Evolutionary conservation across 2,797 vertebrate genomes (phyloP).

Genomic region (Chrosomus eos): DNA sequence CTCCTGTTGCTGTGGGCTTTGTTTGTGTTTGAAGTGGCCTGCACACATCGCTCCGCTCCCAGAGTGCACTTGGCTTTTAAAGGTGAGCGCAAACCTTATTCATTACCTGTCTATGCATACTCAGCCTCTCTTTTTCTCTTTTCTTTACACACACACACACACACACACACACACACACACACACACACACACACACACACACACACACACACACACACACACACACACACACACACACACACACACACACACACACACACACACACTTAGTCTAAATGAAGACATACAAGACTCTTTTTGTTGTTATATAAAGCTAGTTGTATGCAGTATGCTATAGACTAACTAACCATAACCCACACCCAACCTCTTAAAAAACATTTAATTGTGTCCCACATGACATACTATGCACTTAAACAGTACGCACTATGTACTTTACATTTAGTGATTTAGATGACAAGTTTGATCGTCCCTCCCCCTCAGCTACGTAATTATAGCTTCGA

Average conservation of each 20-base stretch:
- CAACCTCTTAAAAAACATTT: background rate
- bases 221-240: conserved; percentile 32
- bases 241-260: conserved; percentile 8
- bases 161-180: conserved; percentile 35
- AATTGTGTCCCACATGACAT: conserved; percentile 4
- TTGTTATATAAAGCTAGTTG: conserved; percentile 14
- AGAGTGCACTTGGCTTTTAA: conserved; percentile 81
- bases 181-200: conserved; percentile 28
- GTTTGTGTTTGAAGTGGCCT: conserved; percentile 74
- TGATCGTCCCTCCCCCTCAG: background rate
- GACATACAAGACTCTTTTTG: background rate
- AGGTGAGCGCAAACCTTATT: conserved; percentile 71
- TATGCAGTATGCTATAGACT: background rate
- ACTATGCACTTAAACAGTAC: background rate
- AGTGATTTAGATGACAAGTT: background rate
- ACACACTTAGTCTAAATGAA: conserved; percentile 9
- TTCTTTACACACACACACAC: conserved; percentile 42
- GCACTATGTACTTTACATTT: background rate
- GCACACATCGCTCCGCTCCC: conserved; percentile 76
- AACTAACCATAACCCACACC: conserved; percentile 21
- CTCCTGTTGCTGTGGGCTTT: conserved; percentile 74
- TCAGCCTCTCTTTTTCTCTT: conserved; percentile 36
- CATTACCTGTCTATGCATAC: conserved; percentile 29
- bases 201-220: conserved; percentile 34
- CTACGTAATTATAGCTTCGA: background rate